Evolutionary conservation across 1,140 invertebrate genomes (phyloP), one percentile per base, ranked within the genome.

Genomic region (Drosophila miranda): DNA sequence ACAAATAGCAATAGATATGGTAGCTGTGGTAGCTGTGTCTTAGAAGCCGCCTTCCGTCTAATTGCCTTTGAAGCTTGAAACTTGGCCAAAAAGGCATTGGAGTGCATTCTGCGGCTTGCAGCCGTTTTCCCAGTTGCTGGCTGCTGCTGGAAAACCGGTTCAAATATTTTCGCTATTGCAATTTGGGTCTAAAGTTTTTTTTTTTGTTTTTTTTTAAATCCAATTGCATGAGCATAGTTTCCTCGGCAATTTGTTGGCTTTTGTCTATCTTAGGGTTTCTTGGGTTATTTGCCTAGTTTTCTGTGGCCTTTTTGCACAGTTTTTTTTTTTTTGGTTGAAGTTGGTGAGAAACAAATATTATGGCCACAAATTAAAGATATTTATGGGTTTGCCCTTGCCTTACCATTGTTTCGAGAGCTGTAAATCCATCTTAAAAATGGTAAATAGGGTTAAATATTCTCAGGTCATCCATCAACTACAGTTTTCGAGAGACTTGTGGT

Each of bases 131-230:
- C 52, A 81, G 72, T 74, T 79, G 74, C 57, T 43, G 52, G 49
- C 19, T 46, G 51, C 44, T 62, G 70, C 34, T 60, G 57, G 50
- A 54, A 19, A 87, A 87, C 82, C 82, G 82, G 82, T 87, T 87
- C 70, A 81, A 87, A 87, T 82, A 84, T 77, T 79, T 80, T 60
- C 62, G 80, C 73, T 60, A 75, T 78, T 71, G 62, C 58, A 77
- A 86, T 86, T 84, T 81, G 73, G 80, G 83, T 84, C 80, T 86
- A 54, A 79, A 74, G 52, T 86, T 75, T 77, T 58, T 75, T 56
- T 55, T 62, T 46, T 43, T 52, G 48, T 42, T 57, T 50, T 55
- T 68, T 55, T 46, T 66, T 80, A 69, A 73, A 56, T 64, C 54
- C 56, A 54, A 71, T 86, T 84, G 81, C 81, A 84, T 77, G 81